Base-by-base conservation (phyloP, 2,888 invertebrate genomes). In the Phanerotoma sp. region DNA sequence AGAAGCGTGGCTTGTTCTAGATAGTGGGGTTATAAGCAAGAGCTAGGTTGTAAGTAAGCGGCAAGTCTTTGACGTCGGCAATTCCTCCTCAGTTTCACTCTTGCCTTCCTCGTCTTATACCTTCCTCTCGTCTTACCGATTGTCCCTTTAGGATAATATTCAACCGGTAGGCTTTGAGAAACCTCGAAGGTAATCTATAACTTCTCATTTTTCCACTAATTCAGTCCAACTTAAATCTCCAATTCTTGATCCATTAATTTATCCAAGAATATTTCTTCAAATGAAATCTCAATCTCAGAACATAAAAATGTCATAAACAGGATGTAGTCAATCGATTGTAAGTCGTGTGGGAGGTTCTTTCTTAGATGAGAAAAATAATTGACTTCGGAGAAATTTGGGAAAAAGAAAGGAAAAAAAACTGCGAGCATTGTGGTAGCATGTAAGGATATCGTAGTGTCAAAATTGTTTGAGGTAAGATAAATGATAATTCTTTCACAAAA, bases 11-110 rank as follows among this genome's bases (percentile, higher is more conserved):
- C 46, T 28, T 33, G 46, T 20, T 37, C 45, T 46, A 21, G 22
- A 53, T 22, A 22, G 54, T 40, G 21, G 51, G 54, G 51, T 53
- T 58, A 47, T 56, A 41, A n/a, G n/a, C n/a, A n/a, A n/a, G n/a
- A n/a, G n/a, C n/a, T n/a, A n/a, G n/a, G n/a, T n/a, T n/a, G n/a
- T n/a, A n/a, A n/a, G n/a, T n/a, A n/a, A 58, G 42, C 28, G 42
- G 32, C 22, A 53, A 53, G 38, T 38, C 53, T 53, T 50, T 40
- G 53, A 35, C 21, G 40, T 15, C 33, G 40, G 20, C 41, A 21
- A 33, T 32, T 22, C 45, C 13, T 13, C 40, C 22, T 41, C 33
- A 6, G 22, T 40, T 30, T 20, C 21, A 32, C 11, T 40, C 28
- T 25, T 15, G 28, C 20, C 25, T 38, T 40, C 11, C n/a, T 28